Evolutionary conservation across 2,888 invertebrate genomes (phyloP).

Genomic region (Onthophagus sagittarius): DNA sequence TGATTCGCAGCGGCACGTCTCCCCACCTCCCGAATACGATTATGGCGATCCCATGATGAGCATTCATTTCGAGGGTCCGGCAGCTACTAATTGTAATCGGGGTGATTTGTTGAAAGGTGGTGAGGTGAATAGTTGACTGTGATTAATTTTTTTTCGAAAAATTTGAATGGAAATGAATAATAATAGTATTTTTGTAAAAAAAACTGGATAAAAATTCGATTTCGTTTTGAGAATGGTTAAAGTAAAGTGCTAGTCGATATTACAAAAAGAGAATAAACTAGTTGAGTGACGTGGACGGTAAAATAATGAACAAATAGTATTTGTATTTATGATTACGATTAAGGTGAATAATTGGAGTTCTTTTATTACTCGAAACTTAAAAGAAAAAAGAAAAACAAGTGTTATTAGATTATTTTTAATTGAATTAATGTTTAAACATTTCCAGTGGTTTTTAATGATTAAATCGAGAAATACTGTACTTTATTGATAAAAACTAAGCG

Average conservation of each 20-base stretch:
- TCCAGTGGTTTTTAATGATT: background rate
- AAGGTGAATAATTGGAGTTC: too few species aligned
- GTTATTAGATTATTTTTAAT: too few species aligned
- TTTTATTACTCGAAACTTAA: too few species aligned
- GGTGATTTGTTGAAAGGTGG: background rate
- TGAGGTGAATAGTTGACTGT: background rate
- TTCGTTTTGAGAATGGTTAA: background rate
- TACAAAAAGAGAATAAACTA: background rate
- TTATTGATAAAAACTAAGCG: background rate
- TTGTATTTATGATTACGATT: too few species aligned
- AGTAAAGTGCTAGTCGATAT: background rate
- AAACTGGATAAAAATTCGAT: background rate
- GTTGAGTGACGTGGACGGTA: too few species aligned
- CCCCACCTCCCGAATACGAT: conserved; percentile 48
- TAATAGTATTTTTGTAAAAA: background rate
- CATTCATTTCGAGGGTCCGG: conserved; percentile 38
- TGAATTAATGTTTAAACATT: background rate
- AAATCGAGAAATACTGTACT: background rate
- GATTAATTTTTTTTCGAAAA: background rate
- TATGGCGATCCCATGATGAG: conserved; percentile 42
- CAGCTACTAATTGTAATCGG: background rate
- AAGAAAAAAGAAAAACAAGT: too few species aligned
- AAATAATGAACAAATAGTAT: too few species aligned
- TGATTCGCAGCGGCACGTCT: conserved; percentile 35
- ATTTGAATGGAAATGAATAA: background rate